Evolutionary conservation across 2,888 invertebrate genomes (phyloP).

Genomic region (Conops quadrifasciatus): DNA sequence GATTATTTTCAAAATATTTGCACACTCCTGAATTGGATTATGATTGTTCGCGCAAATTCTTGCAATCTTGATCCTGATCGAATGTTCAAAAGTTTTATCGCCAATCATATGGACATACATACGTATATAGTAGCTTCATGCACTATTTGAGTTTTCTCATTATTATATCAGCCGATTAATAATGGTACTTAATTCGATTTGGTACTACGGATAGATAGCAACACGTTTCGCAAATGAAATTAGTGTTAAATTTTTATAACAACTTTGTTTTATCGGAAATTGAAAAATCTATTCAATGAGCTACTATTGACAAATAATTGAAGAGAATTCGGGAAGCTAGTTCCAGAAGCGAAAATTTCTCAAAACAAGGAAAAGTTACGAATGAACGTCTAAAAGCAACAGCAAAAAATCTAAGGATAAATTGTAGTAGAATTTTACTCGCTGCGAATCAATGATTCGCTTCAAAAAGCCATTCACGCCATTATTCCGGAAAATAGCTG

Average conservation of each 20-base stretch:
- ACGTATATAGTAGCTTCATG: no score
- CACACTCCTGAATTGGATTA: background rate
- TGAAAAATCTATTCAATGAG: background rate
- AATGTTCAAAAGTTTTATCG: constrained; percentile 1
- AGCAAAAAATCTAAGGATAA: background rate
- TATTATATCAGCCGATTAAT: no score
- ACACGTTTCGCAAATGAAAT: no score
- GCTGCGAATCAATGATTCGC: background rate
- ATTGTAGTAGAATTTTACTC: constrained; percentile 8
- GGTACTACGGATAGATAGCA: no score
- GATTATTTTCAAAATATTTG: background rate
- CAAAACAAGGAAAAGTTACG: constrained; percentile 6
- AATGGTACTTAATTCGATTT: no score
- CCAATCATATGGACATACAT: no score
- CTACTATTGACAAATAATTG: no score
- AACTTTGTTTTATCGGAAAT: background rate
- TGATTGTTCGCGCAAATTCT: background rate
- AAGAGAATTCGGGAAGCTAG: no score
- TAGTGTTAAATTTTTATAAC: no score
- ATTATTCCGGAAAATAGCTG: no score
- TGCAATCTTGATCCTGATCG: background rate
- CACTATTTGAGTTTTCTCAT: no score
- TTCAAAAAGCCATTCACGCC: no score
- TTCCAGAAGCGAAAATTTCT: constrained; percentile 20
- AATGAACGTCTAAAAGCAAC: background rate